A percentile compares a stretch with the other conserved stretches of the same genome.
These are phyloP conservation scores for Zalophus californianus DNA, from an alignment of 2,797 vertebrate species.

Conservation along the genomic window DNA sequence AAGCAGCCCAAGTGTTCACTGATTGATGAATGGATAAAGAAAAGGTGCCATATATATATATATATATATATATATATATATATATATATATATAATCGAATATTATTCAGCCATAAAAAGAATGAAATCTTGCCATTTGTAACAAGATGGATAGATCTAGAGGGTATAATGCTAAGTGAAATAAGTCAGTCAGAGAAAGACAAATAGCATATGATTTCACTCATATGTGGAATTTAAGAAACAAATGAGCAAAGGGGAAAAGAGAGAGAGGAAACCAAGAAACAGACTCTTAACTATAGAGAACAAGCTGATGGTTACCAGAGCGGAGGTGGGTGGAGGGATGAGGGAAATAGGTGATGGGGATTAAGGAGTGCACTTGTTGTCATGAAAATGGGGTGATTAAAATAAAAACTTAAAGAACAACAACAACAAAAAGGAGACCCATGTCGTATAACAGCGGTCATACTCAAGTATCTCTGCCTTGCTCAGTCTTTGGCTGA, in stretches of 20 bases:
- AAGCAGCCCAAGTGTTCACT: neutral
- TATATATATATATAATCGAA: neutral
- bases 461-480: neutral
- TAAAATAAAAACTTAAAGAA: neutral
- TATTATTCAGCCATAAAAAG: neutral
- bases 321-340: neutral
- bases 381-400: neutral
- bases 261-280: neutral
- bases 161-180: neutral
- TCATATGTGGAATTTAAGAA: neutral
- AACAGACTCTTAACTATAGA: neutral
- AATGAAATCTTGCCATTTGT: neutral
- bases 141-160: neutral
- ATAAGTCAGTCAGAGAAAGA: neutral
- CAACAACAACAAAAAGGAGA: neutral
- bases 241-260: neutral
- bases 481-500: neutral
- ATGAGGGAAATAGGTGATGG: neutral
- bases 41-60: neutral
- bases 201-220: neutral
- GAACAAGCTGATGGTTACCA: neutral
- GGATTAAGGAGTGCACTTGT: neutral
- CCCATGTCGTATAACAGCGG: no score
- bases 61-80: fast-evolving
- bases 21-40: neutral